Base-by-base conservation (phyloP, 2,888 invertebrate genomes). In the Yponomeuta evonymella region DNA sequence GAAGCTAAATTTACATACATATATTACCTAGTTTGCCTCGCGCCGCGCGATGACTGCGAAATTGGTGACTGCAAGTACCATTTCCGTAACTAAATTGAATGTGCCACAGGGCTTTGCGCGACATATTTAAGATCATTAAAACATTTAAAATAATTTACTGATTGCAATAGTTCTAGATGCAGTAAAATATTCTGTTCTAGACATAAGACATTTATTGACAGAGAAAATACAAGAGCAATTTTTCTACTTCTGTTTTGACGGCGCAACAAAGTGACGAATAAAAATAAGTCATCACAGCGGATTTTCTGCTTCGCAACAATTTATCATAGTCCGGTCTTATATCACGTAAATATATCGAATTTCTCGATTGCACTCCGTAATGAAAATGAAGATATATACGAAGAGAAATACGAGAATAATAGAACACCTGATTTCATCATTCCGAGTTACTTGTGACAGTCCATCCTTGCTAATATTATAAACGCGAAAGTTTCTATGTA, bases 301-400 rank as follows among this genome's bases (percentile, higher is more conserved):
- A 15, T 12, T 58, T 58, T 58, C 51, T 58, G 15, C 15, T 58
- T 58, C 51, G 51, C 12, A 65, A 65, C 65, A 65, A 65, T 65
- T 65, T 58, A 58, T 58, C 65, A 65, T 65, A 65, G 51, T 12
- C 51, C 51, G 5, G 51, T 58, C 12, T 58, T 58, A 58, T 58
- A 58, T 58, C 51, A 58, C 51, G 51, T 15, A 58, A 58, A 58
- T 67, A 67, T 67, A 48, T 67, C 15, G 68, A 58, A 68, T 68
- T 51, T 68, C 68, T 67, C 48, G 10, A 67, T n/a, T 68, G 68
- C 48, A 68, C 10, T 68, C 48, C 10, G 10, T 48, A 43, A 68
- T n/a, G 68, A 9, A 68, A 51, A 51, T 58, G 51, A 68, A 68
- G 23, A 23, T 23, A 23, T 23, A 23, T 23, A 23, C 23, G 23